Conservation (phyloP, 2,888 invertebrate genomes). For the Galerucella calmariensis region DNA sequence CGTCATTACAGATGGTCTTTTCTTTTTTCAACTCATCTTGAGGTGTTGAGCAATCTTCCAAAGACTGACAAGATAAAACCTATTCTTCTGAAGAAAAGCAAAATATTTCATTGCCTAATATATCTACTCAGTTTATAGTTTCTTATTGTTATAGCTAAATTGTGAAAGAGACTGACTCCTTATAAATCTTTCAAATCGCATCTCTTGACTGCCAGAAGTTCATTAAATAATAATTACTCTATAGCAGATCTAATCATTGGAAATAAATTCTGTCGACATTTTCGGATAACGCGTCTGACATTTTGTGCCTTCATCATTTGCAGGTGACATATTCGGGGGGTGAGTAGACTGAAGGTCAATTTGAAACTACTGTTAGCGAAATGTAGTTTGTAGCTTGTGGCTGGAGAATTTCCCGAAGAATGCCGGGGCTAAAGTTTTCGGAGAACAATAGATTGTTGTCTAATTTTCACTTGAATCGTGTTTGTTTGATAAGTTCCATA, state of each 20-base stretch:
- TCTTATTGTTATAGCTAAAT: too few relatives aligned
- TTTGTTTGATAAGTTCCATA: background rate
- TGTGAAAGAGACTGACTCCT: too few relatives aligned
- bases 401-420: background rate
- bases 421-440: background rate
- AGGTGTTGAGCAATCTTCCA: too few relatives aligned
- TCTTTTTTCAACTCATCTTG: too few relatives aligned
- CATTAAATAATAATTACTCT: too few relatives aligned
- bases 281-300: background rate
- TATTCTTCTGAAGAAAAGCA: too few relatives aligned
- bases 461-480: background rate
- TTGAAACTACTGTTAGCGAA: slow-evolving; percentile 12
- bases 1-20: too few relatives aligned
- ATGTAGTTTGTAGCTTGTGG: slow-evolving; percentile 3
- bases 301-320: slow-evolving; percentile 13
- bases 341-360: background rate
- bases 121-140: too few relatives aligned
- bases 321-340: slow-evolving; percentile 6
- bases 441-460: background rate
- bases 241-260: background rate
- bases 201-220: too few relatives aligned
- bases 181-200: too few relatives aligned
- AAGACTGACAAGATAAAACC: too few relatives aligned
- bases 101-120: too few relatives aligned
- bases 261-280: background rate